Conservation (phyloP, 1,140 invertebrate genomes). For the Pseudoatta argentina region DNA sequence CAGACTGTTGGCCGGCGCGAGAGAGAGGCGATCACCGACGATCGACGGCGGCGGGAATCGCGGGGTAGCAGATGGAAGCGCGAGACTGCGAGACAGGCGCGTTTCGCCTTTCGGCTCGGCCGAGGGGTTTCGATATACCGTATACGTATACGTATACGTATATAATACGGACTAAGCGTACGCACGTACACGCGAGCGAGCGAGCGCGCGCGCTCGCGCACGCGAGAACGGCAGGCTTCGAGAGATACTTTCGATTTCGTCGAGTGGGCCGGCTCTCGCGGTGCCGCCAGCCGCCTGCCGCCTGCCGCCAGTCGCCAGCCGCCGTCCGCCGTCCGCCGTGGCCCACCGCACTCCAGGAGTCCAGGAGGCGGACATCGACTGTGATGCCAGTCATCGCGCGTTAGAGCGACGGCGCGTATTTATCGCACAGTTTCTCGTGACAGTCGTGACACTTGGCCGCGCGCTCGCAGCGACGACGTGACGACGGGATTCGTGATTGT, state of each 20-base stretch:
- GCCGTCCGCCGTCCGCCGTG: neutral
- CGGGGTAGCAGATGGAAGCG: slow-evolving; percentile 50
- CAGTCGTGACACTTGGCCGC: neutral
- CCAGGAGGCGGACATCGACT: slow-evolving; percentile 43
- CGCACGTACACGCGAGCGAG: neutral
- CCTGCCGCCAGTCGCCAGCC: no score
- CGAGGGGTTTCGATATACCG: slow-evolving; percentile 38
- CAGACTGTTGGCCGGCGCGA: neutral
- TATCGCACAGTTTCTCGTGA: neutral
- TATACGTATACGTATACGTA: no score
- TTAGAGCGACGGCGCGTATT: slow-evolving; percentile 42
- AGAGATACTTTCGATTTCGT: slow-evolving; percentile 73
- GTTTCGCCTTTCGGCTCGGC: slow-evolving; percentile 69
- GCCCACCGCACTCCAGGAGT: slow-evolving; percentile 39
- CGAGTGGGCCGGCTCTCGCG: slow-evolving; percentile 53
- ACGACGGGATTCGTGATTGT: neutral
- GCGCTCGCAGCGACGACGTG: neutral
- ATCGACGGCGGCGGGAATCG: neutral
- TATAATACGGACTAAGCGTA: neutral
- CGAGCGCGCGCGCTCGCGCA: slow-evolving; percentile 47
- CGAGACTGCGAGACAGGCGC: slow-evolving; percentile 61
- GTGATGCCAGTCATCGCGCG: slow-evolving; percentile 50
- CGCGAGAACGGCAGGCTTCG: slow-evolving; percentile 29
- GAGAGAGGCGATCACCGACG: slow-evolving; percentile 41
- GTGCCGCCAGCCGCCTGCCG: neutral